Conservation (phyloP, 2,888 invertebrate species). For the Achlya flavicornis region DNA sequence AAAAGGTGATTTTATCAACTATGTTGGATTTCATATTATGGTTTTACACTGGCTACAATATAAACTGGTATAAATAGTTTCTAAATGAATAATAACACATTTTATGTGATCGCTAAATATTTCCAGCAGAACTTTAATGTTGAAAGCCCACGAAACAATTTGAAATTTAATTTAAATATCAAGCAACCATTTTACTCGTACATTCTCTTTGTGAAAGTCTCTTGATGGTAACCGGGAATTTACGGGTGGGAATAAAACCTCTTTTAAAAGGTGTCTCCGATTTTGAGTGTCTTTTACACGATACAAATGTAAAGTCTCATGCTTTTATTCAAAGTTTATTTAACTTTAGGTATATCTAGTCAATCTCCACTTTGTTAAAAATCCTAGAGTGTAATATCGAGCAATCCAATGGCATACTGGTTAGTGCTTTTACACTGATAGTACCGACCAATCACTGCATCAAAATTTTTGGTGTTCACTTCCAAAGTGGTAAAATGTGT, state of each 20-base stretch:
- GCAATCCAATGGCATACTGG: too few species aligned
- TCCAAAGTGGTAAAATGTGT: too few species aligned
- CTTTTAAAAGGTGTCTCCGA: constrained; percentile 27
- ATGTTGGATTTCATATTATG: background rate
- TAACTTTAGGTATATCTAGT: background rate
- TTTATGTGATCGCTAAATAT: constrained; percentile 10
- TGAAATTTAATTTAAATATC: constrained; percentile 14
- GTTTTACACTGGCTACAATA: background rate
- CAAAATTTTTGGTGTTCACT: too few species aligned
- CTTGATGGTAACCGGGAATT: constrained; percentile 34
- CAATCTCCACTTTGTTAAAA: too few species aligned
- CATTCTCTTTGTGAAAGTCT: constrained; percentile 14
- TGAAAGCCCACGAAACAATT: constrained; percentile 14
- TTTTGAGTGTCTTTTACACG: background rate
- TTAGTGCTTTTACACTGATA: too few species aligned
- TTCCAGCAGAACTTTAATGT: constrained; percentile 6
- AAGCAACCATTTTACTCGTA: constrained; percentile 11
- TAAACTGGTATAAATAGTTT: background rate
- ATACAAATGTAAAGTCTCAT: constrained; percentile 4
- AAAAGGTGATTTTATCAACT: too few species aligned
- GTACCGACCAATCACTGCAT: too few species aligned
- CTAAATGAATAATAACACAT: background rate
- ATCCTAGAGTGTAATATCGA: too few species aligned
- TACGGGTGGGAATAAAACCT: constrained; percentile 32
- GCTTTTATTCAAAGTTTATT: background rate